Percentiles rank a stretch among this genome's conserved stretches.
phyloP scores from a whole-genome alignment of 2,797 vertebrate genomes.

The Arrhamphus sclerolepis region DNA sequence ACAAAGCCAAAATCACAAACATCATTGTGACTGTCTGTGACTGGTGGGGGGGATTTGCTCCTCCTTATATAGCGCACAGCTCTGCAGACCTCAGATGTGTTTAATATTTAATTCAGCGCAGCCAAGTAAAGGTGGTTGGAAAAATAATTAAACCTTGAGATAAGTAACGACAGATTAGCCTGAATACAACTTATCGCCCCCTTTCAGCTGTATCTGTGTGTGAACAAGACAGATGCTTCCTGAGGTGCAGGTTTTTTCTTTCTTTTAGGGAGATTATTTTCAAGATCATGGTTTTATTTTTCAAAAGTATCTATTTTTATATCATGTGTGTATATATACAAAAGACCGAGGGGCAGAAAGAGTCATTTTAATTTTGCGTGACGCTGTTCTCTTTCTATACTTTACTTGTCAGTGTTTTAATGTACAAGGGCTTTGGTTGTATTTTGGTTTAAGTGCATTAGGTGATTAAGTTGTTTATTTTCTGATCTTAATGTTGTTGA shows the following conservation, averaged over 20 bases:
- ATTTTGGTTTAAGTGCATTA: too few species aligned
- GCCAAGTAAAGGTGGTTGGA: constrained; percentile 20
- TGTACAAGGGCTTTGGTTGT: too few species aligned
- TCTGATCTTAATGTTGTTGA: too few species aligned
- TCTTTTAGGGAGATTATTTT: not conserved
- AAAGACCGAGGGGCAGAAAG: too few species aligned
- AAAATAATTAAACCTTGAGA: constrained; percentile 63
- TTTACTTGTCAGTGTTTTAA: too few species aligned
- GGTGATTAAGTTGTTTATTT: too few species aligned
- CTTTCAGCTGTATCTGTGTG: constrained; percentile 55
- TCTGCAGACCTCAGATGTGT: constrained; percentile 3
- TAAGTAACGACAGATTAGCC: constrained; percentile 54
- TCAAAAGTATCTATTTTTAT: too few species aligned
- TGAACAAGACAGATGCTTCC: constrained; percentile 74
- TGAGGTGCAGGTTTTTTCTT: not conserved
- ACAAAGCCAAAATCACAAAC: constrained; percentile 80
- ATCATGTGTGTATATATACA: too few species aligned
- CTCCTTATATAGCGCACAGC: constrained; percentile 63
- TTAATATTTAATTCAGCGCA: constrained; percentile 6
- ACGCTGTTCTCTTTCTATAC: too few species aligned
- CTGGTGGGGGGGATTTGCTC: not conserved
- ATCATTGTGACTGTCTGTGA: constrained; percentile 73
- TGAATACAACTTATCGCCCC: constrained; percentile 71
- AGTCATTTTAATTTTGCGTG: too few species aligned
- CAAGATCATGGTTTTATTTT: not conserved